These are phyloP conservation scores for Tapirus terrestris DNA, from an alignment of 2,113 vertebrate species.

Conservation along the genomic window DNA sequence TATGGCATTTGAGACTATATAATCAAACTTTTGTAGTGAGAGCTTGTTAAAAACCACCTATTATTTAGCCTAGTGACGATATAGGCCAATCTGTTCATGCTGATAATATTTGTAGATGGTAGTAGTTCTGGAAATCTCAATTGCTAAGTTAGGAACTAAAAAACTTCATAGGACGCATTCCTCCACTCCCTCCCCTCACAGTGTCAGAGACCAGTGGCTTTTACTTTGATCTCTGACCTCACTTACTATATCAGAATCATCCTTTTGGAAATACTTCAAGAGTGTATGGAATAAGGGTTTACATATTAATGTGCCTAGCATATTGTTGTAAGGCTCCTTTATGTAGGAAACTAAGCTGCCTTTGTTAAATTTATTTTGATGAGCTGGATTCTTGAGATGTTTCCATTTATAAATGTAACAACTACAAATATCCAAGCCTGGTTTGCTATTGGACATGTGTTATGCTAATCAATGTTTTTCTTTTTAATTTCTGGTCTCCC, in stretches of 20 bases:
- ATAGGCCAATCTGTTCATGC: not conserved
- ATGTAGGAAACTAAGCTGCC: conserved; percentile 55
- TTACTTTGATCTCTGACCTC: not conserved
- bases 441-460: not conserved
- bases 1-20: not conserved
- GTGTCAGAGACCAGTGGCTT: conserved; percentile 2
- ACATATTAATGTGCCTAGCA: conserved; percentile 10
- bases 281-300: conserved; percentile 34
- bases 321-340: conserved; percentile 10
- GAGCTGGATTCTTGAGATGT: conserved; percentile 51
- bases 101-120: not conserved
- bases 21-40: not conserved
- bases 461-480: conserved; percentile 59
- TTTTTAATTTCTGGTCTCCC: conserved; percentile 55
- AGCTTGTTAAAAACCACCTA: not conserved
- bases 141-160: not conserved
- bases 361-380: conserved; percentile 65
- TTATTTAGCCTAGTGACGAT: conserved; percentile 5
- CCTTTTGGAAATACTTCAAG: conserved; percentile 39
- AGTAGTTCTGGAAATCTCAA: not conserved
- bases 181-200: not conserved
- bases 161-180: not conserved
- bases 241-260: conserved; percentile 36
- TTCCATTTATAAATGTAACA: conserved; percentile 53
- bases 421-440: conserved; percentile 49